Evolutionary conservation across 2,888 invertebrate genomes (phyloP).

Genomic region (Drosophila subquinaria): DNA sequence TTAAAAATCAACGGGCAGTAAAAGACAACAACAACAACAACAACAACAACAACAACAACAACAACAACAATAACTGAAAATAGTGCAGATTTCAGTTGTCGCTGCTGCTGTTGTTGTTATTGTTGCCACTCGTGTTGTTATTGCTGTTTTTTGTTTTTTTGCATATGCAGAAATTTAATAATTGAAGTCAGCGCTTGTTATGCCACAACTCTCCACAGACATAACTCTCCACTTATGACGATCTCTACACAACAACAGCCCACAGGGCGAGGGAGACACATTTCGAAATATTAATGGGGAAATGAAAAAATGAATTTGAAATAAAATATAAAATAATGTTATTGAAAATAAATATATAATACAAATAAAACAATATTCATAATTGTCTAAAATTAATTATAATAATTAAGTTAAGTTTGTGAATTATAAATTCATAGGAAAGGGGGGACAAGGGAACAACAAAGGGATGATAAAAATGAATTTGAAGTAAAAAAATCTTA

Average conservation of each 20-base stretch:
- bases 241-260: neutral
- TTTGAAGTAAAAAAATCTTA: no score
- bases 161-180: conserved; percentile 57
- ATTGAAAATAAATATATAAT: no score
- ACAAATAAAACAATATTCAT: no score
- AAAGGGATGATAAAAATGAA: no score
- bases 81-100: conserved; percentile 30
- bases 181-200: conserved; percentile 47
- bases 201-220: conserved; percentile 28
- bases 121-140: conserved; percentile 12
- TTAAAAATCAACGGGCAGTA: conserved; percentile 65
- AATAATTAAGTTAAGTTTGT: no score
- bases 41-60: conserved; percentile 40
- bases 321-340: neutral
- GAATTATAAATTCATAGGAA: no score
- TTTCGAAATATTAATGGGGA: neutral
- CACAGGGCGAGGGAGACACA: neutral
- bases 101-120: conserved; percentile 9
- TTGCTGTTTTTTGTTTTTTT: conserved; percentile 15
- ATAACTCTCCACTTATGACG: conserved; percentile 13
- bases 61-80: conserved; percentile 26
- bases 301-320: neutral
- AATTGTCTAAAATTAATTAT: no score
- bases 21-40: conserved; percentile 36
- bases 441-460: no score